These are phyloP conservation scores for Horisme vitalbata DNA, from an alignment of 2,888 invertebrate species.

Conservation along the genomic window DNA sequence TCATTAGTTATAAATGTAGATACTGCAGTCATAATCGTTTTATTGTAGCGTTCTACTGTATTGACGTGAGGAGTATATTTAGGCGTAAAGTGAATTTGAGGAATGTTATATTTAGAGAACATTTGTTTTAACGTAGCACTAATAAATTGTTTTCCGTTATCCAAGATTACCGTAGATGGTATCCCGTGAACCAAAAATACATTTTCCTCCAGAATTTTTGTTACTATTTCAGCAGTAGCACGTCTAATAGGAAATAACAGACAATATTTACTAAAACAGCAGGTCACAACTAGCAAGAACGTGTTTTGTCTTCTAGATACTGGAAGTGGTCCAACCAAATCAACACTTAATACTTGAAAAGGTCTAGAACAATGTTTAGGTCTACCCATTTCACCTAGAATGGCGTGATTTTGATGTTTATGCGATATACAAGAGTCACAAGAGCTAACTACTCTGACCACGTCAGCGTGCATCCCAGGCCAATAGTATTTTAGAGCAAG, in stretches of 20 bases:
- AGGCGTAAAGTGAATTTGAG: conserved; percentile 29
- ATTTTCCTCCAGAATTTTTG: conserved; percentile 25
- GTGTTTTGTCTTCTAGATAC: conserved; percentile 17
- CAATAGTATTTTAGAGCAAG: conserved; percentile 29
- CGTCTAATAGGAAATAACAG: conserved; percentile 25
- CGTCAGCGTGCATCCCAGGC: conserved; percentile 32
- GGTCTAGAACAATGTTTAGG: conserved; percentile 33
- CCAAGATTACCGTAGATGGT: conserved; percentile 33
- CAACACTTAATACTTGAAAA: conserved; percentile 33
- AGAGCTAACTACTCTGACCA: conserved; percentile 11
- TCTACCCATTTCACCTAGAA: conserved; percentile 30
- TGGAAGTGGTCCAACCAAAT: conserved; percentile 36
- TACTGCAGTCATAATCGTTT: conserved; percentile 29
- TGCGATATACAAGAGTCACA: conserved; percentile 23
- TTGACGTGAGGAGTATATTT: conserved; percentile 2
- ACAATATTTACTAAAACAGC: conserved; percentile 36
- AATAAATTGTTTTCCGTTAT: conserved; percentile 39
- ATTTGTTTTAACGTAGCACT: conserved; percentile 11
- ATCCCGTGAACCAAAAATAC: conserved; percentile 40
- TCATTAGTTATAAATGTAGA: conserved; percentile 14
- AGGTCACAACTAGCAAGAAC: conserved; percentile 29
- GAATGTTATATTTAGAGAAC: conserved; percentile 33
- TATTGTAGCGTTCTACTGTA: conserved; percentile 17
- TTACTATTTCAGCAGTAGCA: conserved; percentile 24
- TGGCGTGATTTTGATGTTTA: conserved; percentile 10